These are phyloP conservation scores for Megalonaias nervosa DNA, from an alignment of 1,140 invertebrate genomes.

Conservation along the genomic window DNA sequence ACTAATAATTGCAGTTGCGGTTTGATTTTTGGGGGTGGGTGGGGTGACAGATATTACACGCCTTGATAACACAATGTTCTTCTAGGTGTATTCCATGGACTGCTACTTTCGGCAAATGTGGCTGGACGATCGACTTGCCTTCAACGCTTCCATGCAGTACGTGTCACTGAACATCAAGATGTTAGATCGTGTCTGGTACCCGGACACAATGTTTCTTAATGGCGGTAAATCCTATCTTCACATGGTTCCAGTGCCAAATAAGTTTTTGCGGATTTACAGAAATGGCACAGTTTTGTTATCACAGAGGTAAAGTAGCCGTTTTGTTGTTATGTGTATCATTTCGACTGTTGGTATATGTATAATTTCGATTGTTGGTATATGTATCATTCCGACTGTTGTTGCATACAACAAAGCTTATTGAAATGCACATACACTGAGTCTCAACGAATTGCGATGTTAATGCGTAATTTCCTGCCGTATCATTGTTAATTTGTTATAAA, in stretches of 20 bases:
- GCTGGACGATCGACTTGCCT: slow-evolving; percentile 59
- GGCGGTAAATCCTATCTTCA: slow-evolving; percentile 72
- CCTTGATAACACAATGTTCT: background rate
- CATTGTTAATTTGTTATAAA: too few relatives aligned
- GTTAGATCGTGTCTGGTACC: slow-evolving; percentile 62
- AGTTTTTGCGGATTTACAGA: slow-evolving; percentile 65
- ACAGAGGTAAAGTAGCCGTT: slow-evolving; percentile 52
- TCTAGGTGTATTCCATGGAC: slow-evolving; percentile 67
- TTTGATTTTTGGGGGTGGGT: too few relatives aligned
- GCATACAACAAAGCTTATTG: background rate
- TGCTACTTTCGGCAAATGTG: slow-evolving; percentile 68
- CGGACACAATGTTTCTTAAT: slow-evolving; percentile 71
- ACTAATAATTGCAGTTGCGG: too few relatives aligned
- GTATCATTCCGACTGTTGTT: too few relatives aligned
- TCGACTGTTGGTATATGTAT: background rate
- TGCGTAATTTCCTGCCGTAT: too few relatives aligned
- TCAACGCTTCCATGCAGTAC: slow-evolving; percentile 51
- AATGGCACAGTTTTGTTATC: slow-evolving; percentile 65
- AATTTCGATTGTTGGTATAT: too few relatives aligned
- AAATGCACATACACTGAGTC: background rate
- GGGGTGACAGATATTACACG: background rate
- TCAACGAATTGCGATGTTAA: too few relatives aligned
- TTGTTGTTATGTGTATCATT: background rate
- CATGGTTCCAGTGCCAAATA: slow-evolving; percentile 69
- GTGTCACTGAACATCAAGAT: slow-evolving; percentile 57